phyloP scores from a whole-genome alignment of 2,797 vertebrate genomes.

The Meriones psammophilus region DNA sequence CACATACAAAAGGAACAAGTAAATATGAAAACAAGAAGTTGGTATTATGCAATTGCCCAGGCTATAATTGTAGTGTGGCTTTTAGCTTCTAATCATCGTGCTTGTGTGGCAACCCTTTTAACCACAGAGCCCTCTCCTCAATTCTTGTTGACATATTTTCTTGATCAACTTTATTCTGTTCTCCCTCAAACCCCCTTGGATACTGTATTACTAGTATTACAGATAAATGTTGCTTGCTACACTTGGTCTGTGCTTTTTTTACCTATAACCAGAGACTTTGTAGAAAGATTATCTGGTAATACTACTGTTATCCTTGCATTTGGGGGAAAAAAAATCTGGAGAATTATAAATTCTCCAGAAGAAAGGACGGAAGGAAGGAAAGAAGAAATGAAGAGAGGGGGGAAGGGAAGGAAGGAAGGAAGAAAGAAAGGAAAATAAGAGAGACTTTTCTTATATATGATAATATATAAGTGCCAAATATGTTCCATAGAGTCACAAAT shows the following conservation, averaged over 20 bases:
- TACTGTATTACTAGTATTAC: background rate
- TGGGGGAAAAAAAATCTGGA: background rate
- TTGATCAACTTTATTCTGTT: background rate
- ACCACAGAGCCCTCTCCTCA: background rate
- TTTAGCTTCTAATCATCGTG: background rate
- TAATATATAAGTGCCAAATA: background rate
- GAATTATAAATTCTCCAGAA: background rate
- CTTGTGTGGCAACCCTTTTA: background rate
- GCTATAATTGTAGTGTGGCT: background rate
- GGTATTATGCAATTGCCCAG: background rate
- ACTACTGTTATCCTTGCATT: background rate
- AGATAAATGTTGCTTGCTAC: background rate
- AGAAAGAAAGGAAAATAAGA: background rate
- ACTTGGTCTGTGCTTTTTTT: background rate
- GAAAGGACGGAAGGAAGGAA: background rate
- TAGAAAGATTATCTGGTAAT: background rate
- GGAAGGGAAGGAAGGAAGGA: no score
- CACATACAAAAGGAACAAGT: background rate
- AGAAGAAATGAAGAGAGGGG: background rate
- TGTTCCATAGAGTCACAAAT: background rate
- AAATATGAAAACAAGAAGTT: background rate
- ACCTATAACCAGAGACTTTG: background rate
- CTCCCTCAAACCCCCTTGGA: background rate
- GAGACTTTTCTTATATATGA: background rate
- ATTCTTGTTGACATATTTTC: background rate